Evolutionary conservation across 2,888 invertebrate species (phyloP), one percentile per base, ranked within the genome.

Genomic region (Ephialtes manifestator): DNA sequence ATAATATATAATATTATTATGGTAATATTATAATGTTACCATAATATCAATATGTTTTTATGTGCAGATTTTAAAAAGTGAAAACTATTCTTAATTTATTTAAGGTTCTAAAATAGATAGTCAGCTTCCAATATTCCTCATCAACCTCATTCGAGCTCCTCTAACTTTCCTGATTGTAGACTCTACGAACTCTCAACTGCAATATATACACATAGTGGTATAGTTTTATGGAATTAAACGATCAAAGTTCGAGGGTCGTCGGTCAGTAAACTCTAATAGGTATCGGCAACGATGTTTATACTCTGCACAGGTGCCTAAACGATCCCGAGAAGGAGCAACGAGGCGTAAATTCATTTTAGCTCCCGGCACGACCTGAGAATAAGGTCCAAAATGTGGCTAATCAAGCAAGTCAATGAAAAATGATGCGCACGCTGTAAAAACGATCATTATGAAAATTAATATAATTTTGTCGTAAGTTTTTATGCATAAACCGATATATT

Each of bases 131-230:
- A 4, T n/a, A 4, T 51, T 51, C 4, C 51, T 51, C 51, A n/a
- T 51, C 51, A 51, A 18, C 51, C 51, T 51, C 46, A 46, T 46
- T 1, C 4, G 5, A 3, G 1, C 8, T 51, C 51, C 5, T 51
- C 18, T 10, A 10, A 2, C 18, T 0, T 5, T 51, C 7, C 51
- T 15, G 51, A 1, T n/a, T 1, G 15, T 46, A 18, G 51, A 5
- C 51, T 51, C 18, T n/a, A 15, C 15, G 20, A 76, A 76, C 76
- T 76, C 39, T 53, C 65, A 39, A 76, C 20, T 8, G 63, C 39
- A 31, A 18, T 35, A 39, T 39, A 51, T 7, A 51, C 15, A 15
- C 4, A 18, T 7, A 18, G 18, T 10, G 20, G 18, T 46, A 7
- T 13, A 31, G 24, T n/a, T 4, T 13, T 24, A 24, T n/a, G 60